phyloP scores from a whole-genome alignment of 1,140 invertebrate genomes.

The Vanessa tameamea region DNA sequence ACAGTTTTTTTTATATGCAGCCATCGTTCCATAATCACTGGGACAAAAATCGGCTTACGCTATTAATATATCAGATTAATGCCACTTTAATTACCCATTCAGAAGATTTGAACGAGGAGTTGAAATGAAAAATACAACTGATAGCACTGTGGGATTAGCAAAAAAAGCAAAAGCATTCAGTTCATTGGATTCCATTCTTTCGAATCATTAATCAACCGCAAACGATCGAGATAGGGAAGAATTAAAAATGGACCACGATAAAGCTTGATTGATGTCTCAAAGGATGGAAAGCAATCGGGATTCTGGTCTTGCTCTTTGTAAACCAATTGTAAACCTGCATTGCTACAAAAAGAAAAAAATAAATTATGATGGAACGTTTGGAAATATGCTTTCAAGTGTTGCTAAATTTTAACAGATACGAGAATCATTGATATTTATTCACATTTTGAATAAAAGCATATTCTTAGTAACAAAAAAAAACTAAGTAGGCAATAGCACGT shows the following conservation, averaged over 20 bases:
- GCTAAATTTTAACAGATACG: no score
- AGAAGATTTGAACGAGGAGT: not conserved
- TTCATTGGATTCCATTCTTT: conserved; percentile 12
- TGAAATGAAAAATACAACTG: conserved; percentile 1
- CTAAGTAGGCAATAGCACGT: no score
- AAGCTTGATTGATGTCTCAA: conserved; percentile 26
- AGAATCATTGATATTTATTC: no score
- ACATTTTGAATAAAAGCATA: no score
- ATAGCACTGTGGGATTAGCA: not conserved
- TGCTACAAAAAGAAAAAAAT: not conserved
- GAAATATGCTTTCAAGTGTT: not conserved
- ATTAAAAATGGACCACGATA: conserved; percentile 20
- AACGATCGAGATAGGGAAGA: conserved; percentile 11
- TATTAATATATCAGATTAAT: not conserved
- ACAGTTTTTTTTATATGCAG: no score
- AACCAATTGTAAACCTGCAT: not conserved
- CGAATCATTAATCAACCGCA: conserved; percentile 20
- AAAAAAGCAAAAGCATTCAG: not conserved
- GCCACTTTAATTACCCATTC: not conserved
- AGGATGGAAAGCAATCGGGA: conserved; percentile 8
- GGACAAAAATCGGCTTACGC: no score
- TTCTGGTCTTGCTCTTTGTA: not conserved
- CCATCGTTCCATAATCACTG: no score
- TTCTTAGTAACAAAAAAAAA: no score
- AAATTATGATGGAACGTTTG: not conserved